These are phyloP conservation scores for Falco peregrinus DNA, from an alignment of 2,797 vertebrate species.

Conservation along the genomic window DNA sequence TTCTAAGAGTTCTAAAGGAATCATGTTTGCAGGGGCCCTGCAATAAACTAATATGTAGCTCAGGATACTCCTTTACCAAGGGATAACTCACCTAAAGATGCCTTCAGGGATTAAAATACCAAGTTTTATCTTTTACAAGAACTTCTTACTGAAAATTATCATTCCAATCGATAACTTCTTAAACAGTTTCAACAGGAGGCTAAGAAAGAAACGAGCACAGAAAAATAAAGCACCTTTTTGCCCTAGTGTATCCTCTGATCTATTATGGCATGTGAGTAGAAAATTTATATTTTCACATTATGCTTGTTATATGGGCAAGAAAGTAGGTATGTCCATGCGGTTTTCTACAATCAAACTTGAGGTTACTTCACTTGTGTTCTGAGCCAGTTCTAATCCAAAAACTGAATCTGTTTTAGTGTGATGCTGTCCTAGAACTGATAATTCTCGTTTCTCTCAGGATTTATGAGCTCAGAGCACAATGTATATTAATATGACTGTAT, in stretches of 20 bases:
- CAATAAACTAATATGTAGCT: not conserved
- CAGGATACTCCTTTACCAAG: not conserved
- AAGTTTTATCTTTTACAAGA: not conserved
- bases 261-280: not conserved
- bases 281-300: not conserved
- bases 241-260: not conserved
- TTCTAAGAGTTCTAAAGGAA: not conserved
- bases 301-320: not conserved
- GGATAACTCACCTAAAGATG: not conserved
- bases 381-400: not conserved
- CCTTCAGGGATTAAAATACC: not conserved
- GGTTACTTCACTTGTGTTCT: not conserved
- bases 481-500: not conserved
- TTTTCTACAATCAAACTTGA: not conserved
- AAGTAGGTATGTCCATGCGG: not conserved
- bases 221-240: not conserved
- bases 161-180: not conserved
- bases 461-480: not conserved
- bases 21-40: not conserved
- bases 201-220: not conserved
- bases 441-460: not conserved
- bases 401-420: not conserved
- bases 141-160: not conserved
- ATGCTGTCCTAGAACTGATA: not conserved
- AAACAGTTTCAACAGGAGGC: not conserved